A percentile compares a stretch with the other conserved stretches of the same genome.
Conservation (phyloP, 2,797 vertebrate genomes). For the Xenopus petersii region DNA sequence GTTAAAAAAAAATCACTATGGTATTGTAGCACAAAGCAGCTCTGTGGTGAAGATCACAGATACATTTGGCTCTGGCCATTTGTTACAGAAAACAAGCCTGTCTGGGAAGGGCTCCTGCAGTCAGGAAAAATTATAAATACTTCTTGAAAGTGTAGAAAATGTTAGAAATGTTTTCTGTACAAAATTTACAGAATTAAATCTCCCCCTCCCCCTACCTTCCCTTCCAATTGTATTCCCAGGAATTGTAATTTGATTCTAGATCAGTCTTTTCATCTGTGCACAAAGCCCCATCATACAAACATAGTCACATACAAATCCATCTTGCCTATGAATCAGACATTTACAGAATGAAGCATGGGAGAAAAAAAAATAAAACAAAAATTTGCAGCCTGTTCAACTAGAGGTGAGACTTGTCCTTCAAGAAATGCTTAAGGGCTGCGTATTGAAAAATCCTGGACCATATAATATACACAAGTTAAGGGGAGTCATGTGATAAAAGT, state of each 20-base stretch:
- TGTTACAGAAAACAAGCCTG: conserved; percentile 26
- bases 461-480: too few relatives aligned
- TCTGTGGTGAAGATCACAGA: conserved; percentile 18
- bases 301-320: conserved; percentile 27
- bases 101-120: conserved; percentile 37
- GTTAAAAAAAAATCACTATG: conserved; percentile 27
- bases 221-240: neutral
- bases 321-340: neutral
- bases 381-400: too few relatives aligned
- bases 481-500: too few relatives aligned
- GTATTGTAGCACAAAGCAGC: conserved; percentile 33
- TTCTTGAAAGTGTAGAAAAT: conserved; percentile 50
- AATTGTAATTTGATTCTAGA: conserved; percentile 18
- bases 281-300: conserved; percentile 13
- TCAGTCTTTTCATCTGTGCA: conserved; percentile 36
- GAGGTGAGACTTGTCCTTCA: too few relatives aligned
- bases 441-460: too few relatives aligned
- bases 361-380: too few relatives aligned
- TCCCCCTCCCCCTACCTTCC: conserved; percentile 17
- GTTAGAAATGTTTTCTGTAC: conserved; percentile 50
- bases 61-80: conserved; percentile 20
- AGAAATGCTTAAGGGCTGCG: too few relatives aligned
- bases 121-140: conserved; percentile 48
- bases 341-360: too few relatives aligned
- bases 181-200: conserved; percentile 47